Evolutionary conservation across 2,113 vertebrate species (phyloP).

Genomic region (Malaclemys terrapin): DNA sequence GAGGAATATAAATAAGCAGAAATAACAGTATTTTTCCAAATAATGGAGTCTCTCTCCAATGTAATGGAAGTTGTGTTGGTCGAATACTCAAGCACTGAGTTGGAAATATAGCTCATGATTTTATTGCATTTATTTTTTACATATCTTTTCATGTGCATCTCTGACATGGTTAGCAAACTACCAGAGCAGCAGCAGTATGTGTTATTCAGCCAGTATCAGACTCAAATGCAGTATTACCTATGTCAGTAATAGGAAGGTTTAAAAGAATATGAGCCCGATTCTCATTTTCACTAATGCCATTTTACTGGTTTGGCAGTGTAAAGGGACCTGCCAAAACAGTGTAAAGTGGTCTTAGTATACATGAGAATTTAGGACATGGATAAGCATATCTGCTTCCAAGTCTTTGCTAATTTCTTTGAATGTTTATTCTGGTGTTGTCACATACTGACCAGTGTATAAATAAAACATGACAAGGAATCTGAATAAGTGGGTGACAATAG

Average conservation of each 20-base stretch:
- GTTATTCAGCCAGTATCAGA: background rate
- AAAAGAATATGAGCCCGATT: slow-evolving; percentile 13
- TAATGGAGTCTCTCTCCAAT: slow-evolving; percentile 20
- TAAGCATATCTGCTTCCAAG: slow-evolving; percentile 47
- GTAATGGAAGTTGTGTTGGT: slow-evolving; percentile 25
- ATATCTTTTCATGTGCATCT: slow-evolving; percentile 30
- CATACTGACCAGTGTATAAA: slow-evolving; percentile 66
- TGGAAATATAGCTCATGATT: slow-evolving; percentile 36
- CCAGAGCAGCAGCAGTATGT: slow-evolving; percentile 23
- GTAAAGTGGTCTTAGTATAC: background rate
- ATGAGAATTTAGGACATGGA: slow-evolving; percentile 32
- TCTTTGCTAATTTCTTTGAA: slow-evolving; percentile 45
- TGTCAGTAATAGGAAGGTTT: slow-evolving; percentile 1
- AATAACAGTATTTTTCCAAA: slow-evolving; percentile 53
- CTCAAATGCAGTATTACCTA: background rate
- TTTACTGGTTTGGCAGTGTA: background rate
- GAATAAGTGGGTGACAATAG: slow-evolving; percentile 66
- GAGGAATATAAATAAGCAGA: slow-evolving; percentile 48
- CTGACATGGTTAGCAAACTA: slow-evolving; percentile 32
- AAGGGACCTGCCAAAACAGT: background rate
- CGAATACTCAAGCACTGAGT: slow-evolving; percentile 11
- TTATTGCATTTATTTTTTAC: slow-evolving; percentile 30
- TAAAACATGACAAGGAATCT: slow-evolving; percentile 63
- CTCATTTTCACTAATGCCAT: slow-evolving; percentile 29
- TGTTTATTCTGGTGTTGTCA: slow-evolving; percentile 65